Evolutionary conservation across 2,113 vertebrate genomes (phyloP), one percentile per base, ranked within the genome.

Genomic region (Rhabdomys dilectus): DNA sequence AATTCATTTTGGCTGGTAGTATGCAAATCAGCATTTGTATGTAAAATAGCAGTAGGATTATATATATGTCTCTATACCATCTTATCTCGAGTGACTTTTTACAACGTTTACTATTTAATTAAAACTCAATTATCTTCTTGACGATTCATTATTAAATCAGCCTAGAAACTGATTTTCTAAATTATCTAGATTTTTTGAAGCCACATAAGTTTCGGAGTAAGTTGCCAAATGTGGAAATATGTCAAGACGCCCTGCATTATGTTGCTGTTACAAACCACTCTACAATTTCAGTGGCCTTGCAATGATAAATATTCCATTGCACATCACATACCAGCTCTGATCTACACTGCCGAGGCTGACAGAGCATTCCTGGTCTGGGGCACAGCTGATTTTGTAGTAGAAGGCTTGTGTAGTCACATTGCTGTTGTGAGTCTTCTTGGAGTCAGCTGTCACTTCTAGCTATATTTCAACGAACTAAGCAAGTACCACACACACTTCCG

Each of bases 61-160:
- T 96, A 97, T 91, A 26, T 11, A 22, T 80, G 16, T 4, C 0
- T 94, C 88, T 80, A 51, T 86, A 36, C 39, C 92, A 4, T 86
- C 51, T 29, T 78, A 56, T 68, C 56, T 96, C 70, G 93, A 91
- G 48, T 70, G 0, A 92, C 24, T 93, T 96, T 22, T 3, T 31
- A 45, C 42, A 60, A 42, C 96, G 90, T 34, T 84, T 89, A 95
- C 94, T 96, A 94, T 93, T 97, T 88, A 97, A n/a, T 97, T 94
- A 95, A 93, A 96, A 96, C 84, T 75, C 4, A 92, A 81, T 0
- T 95, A 13, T 92, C 78, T 48, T 80, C 16, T n/a, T 82, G 21
- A 39, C 72, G 36, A 48, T 91, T 10, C 56, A 77, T 13, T 91
- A 78, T 92, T 97, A 81, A 97, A 90, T 53, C 11, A 76, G 22